Evolutionary conservation across 2,113 vertebrate genomes (phyloP), one percentile per base, ranked within the genome.

Genomic region (Amphilophus citrinellus): DNA sequence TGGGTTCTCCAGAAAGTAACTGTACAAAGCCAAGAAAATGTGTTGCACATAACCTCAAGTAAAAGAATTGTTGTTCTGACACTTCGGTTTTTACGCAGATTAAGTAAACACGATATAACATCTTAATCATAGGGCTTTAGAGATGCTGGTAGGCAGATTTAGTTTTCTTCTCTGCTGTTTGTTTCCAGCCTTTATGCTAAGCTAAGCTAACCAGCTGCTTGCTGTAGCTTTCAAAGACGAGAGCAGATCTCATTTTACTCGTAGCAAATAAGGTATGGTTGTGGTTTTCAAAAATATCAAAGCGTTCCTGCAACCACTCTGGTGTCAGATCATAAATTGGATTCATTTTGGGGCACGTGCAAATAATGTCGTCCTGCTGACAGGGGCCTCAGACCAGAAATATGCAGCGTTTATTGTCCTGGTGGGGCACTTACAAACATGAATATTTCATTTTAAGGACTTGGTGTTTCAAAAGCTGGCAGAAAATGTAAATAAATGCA

Each of bases 121-220:
- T 73, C 47, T 58, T 82, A 63, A 79, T 83, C 80, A 50, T 2
- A 3, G 63, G 59, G 47, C 32, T 79, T 83, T 61, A 81, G 56
- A 85, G 61, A 1, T 71, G 84, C 73, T 86, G 62, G 66, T 78
- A 44, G 44, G 62, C 42, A 79, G 44, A 15, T 62, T 79, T 63
- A 42, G 37, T 50, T 62, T 65, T 59, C 57, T 78, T 44, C 10
- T 44, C 61, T 44, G 65, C 44, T 61, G 63, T 77, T 62, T 75
- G 62, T 63, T 75, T 79, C 32, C 15, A 13, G 42, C 42, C 47
- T 7, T 71, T 17, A 14, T 60, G 17, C 22, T 37, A 20, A 50
- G 59, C 24, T 62, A 56, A 76, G 10, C 32, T 60, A 75, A 75
- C 30, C 1, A 5, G 50, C 71, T 83, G 7, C 4, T 68, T 22